Percentiles rank a stretch among this genome's conserved stretches.
phyloP scores from a whole-genome alignment of 2,888 invertebrate genomes.

The Graphium colonna region DNA sequence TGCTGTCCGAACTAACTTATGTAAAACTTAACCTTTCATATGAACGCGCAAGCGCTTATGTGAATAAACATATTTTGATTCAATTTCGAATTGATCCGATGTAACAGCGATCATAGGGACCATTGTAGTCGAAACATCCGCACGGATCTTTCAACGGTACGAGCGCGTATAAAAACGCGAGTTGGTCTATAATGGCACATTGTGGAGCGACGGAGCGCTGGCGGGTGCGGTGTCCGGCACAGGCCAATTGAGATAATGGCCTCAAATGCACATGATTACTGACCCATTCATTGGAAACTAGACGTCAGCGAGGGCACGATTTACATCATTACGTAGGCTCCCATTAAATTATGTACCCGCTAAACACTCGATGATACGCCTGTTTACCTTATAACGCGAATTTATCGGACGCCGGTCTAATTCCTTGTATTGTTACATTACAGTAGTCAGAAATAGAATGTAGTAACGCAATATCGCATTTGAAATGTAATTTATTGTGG shows the following conservation, averaged over 20 bases:
- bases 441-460: constrained; percentile 40
- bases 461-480: constrained; percentile 34
- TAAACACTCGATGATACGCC: constrained; percentile 45
- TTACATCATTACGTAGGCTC: constrained; percentile 53
- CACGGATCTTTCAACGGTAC: not conserved
- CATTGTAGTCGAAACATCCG: not conserved
- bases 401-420: constrained; percentile 20
- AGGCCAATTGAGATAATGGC: constrained; percentile 76
- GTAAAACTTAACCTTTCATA: too few species aligned
- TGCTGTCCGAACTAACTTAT: too few species aligned
- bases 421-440: constrained; percentile 26
- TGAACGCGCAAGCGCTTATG: too few species aligned
- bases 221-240: constrained; percentile 71
- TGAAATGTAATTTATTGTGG: constrained; percentile 24
- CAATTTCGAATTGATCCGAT: too few species aligned
- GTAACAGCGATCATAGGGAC: not conserved
- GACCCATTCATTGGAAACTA: constrained; percentile 72
- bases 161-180: constrained; percentile 5
- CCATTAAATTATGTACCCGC: constrained; percentile 57
- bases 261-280: constrained; percentile 77
- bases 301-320: constrained; percentile 54
- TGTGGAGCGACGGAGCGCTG: constrained; percentile 53
- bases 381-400: constrained; percentile 31
- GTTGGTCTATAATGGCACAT: constrained; percentile 36
- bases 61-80: too few species aligned